These are phyloP conservation scores for Caenorhabditis sulstoni DNA, from an alignment of 2,888 invertebrate species.

Conservation along the genomic window DNA sequence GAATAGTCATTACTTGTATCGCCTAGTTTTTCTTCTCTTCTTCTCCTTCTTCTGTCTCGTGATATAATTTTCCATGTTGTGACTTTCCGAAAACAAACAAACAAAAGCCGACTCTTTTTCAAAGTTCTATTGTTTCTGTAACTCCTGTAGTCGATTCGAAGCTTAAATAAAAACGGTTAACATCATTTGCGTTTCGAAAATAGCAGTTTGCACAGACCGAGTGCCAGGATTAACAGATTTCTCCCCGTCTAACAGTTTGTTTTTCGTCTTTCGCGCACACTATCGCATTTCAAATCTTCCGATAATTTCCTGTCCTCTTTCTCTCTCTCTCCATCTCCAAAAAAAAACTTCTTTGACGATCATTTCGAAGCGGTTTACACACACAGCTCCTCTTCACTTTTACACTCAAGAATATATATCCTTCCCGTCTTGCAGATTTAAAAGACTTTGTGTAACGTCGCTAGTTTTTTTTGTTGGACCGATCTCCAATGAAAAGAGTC, in stretches of 20 bases:
- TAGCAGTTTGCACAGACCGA: neutral
- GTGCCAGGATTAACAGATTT: slow-evolving; percentile 26
- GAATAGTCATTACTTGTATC: slow-evolving; percentile 57
- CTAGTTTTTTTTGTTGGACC: slow-evolving; percentile 28
- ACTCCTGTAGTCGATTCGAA: no score
- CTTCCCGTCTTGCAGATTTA: slow-evolving; percentile 1
- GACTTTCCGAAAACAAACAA: slow-evolving; percentile 17
- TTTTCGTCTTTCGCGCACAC: slow-evolving; percentile 24
- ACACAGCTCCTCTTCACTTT: no score
- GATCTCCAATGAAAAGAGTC: slow-evolving; percentile 23
- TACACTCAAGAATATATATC: neutral
- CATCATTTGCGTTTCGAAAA: slow-evolving; percentile 11
- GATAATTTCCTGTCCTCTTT: slow-evolving; percentile 9
- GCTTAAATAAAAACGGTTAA: neutral
- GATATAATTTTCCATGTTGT: slow-evolving; percentile 53
- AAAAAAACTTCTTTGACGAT: neutral
- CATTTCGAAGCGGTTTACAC: neutral
- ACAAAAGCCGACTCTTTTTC: slow-evolving; percentile 5
- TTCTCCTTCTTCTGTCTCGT: slow-evolving; percentile 39
- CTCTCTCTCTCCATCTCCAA: slow-evolving; percentile 5
- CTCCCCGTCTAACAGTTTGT: slow-evolving; percentile 22
- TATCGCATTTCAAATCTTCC: slow-evolving; percentile 46
- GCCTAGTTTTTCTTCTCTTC: slow-evolving; percentile 54
- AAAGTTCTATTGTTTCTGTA: slow-evolving; percentile 9
- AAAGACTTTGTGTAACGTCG: no score